A percentile compares a stretch with the other conserved stretches of the same genome.
phyloP scores from a whole-genome alignment of 2,888 invertebrate species.

The Ormyrus nitidulus region DNA sequence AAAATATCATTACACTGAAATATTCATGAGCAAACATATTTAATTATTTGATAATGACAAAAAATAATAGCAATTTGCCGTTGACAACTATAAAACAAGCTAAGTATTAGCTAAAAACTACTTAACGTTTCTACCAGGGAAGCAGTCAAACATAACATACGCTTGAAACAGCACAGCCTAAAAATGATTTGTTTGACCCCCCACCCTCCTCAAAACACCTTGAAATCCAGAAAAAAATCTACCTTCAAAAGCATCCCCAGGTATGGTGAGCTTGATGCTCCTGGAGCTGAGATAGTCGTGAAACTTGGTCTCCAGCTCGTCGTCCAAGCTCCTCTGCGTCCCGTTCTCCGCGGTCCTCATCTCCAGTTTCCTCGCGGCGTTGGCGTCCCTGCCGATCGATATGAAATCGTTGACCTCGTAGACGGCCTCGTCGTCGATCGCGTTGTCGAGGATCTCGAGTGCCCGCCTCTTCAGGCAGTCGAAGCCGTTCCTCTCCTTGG shows the following conservation, averaged over 20 bases:
- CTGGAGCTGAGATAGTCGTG: conserved; percentile 71
- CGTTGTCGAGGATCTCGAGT: conserved; percentile 69
- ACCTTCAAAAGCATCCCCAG: conserved; percentile 73
- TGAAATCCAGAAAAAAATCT: neutral
- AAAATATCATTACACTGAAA: too few species aligned
- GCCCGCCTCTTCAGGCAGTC: conserved; percentile 71
- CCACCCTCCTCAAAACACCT: too few species aligned
- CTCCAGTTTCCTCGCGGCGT: conserved; percentile 54
- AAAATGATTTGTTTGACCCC: too few species aligned
- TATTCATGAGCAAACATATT: too few species aligned
- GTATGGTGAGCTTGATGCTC: conserved; percentile 72
- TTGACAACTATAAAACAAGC: too few species aligned
- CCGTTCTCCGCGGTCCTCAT: conserved; percentile 57
- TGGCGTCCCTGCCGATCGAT: conserved; percentile 68
- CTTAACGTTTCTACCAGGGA: too few species aligned
- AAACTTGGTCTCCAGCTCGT: conserved; percentile 71
- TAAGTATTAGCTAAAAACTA: too few species aligned
- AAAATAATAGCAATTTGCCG: too few species aligned
- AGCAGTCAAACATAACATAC: too few species aligned
- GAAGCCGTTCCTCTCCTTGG: conserved; percentile 71
- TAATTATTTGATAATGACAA: too few species aligned
- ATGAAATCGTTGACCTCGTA: conserved; percentile 71
- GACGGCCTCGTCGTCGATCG: conserved; percentile 70
- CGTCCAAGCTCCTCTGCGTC: conserved; percentile 66
- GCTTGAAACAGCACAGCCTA: too few species aligned